Evolutionary conservation across 2,888 invertebrate species (phyloP).

Genomic region (Pristionchus exspectatus): DNA sequence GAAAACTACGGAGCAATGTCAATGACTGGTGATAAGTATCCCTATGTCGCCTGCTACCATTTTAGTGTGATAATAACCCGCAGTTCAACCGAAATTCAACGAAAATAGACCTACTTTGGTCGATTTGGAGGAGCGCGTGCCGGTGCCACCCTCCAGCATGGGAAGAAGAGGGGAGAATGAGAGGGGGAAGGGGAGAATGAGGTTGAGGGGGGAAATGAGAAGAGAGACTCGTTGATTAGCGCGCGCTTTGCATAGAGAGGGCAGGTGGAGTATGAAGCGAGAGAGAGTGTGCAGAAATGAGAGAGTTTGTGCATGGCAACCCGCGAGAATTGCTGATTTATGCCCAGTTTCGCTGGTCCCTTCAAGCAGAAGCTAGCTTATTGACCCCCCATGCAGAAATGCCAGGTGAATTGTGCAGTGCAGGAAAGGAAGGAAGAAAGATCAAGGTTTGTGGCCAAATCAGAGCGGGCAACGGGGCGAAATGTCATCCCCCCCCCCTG

Average conservation of each 20-base stretch:
- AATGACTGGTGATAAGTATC: too few species aligned
- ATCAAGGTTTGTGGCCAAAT: neutral
- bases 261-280: neutral
- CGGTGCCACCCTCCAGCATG: constrained; percentile 7
- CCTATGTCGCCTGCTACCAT: too few species aligned
- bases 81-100: neutral
- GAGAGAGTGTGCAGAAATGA: neutral
- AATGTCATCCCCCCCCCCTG: neutral
- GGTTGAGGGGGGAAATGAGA: neutral
- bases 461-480: neutral
- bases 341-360: neutral
- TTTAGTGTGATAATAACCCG: neutral
- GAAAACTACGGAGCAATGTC: too few species aligned
- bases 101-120: neutral
- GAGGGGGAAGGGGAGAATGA: neutral
- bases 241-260: neutral
- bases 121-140: neutral
- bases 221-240: neutral
- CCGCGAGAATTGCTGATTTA: neutral
- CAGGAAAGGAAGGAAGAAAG: neutral
- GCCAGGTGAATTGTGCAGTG: neutral
- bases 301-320: neutral
- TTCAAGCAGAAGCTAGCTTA: neutral
- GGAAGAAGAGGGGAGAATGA: constrained; percentile 5
- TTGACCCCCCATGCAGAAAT: neutral